Evolutionary conservation across 2,888 invertebrate species (phyloP).

Genomic region (Tetranychus truncatus): DNA sequence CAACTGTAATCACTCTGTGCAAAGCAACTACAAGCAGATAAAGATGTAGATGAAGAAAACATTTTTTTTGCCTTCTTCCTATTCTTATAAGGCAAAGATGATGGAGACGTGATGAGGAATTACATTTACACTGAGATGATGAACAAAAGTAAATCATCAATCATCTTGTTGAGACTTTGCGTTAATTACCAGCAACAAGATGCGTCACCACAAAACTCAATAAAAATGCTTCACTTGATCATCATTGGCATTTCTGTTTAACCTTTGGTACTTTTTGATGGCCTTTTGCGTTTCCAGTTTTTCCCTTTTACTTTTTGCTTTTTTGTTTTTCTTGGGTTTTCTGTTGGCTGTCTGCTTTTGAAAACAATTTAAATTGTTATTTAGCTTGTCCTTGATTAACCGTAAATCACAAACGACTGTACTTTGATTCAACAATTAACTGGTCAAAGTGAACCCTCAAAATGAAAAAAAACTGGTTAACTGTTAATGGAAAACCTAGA

Average conservation of each 20-base stretch:
- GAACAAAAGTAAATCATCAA: neutral
- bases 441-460: no score
- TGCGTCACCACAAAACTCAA: neutral
- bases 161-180: neutral
- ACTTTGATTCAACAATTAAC: no score
- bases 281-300: neutral
- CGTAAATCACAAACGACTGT: no score
- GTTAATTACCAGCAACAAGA: neutral
- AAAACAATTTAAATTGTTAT: no score
- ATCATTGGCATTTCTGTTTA: neutral
- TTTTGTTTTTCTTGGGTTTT: neutral
- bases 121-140: neutral
- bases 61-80: no score
- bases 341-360: neutral
- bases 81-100: neutral
- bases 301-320: neutral
- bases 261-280: neutral
- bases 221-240: neutral
- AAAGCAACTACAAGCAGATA: neutral
- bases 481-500: no score
- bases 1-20: neutral
- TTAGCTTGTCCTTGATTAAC: no score
- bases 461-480: no score
- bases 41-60: no score
- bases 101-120: conserved; percentile 1